Percentiles rank a stretch among this genome's conserved stretches.
Conservation (phyloP, 2,113 vertebrate genomes). For the Eurypyga helias region DNA sequence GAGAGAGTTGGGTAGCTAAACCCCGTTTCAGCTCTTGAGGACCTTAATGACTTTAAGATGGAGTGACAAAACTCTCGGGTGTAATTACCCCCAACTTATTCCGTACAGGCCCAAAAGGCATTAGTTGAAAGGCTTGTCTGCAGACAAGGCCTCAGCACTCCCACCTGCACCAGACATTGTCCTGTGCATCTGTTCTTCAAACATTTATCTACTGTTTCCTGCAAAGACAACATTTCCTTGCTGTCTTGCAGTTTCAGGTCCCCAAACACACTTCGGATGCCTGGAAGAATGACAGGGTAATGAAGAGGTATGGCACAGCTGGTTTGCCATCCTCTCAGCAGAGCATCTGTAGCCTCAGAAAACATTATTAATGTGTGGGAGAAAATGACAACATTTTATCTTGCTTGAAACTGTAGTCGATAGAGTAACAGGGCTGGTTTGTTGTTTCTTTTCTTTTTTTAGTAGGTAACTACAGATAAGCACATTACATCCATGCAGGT, state of each 20-base stretch:
- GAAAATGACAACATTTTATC: constrained; percentile 29
- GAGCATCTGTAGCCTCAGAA: not conserved
- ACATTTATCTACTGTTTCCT: not conserved
- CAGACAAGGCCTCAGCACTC: not conserved
- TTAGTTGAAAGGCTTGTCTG: not conserved
- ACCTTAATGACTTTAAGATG: not conserved
- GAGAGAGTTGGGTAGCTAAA: not conserved
- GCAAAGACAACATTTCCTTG: not conserved
- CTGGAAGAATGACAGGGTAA: not conserved
- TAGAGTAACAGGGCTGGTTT: not conserved
- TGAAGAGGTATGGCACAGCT: not conserved
- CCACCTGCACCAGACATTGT: not conserved
- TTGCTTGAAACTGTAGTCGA: constrained; percentile 3
- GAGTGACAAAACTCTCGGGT: not conserved
- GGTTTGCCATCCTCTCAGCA: not conserved
- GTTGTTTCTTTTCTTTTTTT: not conserved
- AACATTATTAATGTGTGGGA: not conserved
- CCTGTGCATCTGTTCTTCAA: not conserved
- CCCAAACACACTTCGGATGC: not conserved
- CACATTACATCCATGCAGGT: not conserved
- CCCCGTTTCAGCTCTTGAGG: not conserved
- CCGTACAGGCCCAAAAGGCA: not conserved
- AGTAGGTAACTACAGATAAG: not conserved
- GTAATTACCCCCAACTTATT: not conserved
- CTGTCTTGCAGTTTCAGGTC: not conserved